These are phyloP conservation scores for Vulpes vulpes DNA, from an alignment of 2,113 vertebrate genomes.

Conservation along the genomic window DNA sequence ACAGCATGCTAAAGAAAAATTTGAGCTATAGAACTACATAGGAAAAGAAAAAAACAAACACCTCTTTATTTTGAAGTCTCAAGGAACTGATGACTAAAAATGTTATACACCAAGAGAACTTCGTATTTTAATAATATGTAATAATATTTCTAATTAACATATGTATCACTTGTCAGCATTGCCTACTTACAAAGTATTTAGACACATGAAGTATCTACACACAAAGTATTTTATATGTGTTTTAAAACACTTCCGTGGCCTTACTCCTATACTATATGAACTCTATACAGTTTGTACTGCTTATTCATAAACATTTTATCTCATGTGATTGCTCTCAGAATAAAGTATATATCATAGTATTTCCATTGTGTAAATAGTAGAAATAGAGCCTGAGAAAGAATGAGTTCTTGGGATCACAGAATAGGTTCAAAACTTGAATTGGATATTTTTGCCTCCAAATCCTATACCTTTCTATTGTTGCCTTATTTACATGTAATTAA, in stretches of 20 bases:
- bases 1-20: background rate
- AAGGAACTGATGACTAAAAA: background rate
- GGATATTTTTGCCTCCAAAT: background rate
- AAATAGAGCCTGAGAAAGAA: background rate
- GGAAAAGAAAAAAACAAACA: background rate
- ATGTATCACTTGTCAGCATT: background rate
- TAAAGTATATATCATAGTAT: background rate
- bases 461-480: background rate
- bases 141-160: constrained; percentile 10
- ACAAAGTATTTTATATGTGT: background rate
- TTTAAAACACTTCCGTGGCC: background rate
- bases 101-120: background rate
- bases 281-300: background rate
- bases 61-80: background rate
- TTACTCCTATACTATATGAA: background rate
- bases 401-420: background rate
- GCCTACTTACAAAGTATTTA: background rate
- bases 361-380: background rate
- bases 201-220: background rate
- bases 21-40: background rate
- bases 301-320: constrained; percentile 19
- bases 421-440: constrained; percentile 1
- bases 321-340: background rate
- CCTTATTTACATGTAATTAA: constrained; percentile 16
- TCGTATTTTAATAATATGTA: background rate